Base-by-base conservation (phyloP, 2,797 vertebrate genomes). In the Sylvilagus floridanus region DNA sequence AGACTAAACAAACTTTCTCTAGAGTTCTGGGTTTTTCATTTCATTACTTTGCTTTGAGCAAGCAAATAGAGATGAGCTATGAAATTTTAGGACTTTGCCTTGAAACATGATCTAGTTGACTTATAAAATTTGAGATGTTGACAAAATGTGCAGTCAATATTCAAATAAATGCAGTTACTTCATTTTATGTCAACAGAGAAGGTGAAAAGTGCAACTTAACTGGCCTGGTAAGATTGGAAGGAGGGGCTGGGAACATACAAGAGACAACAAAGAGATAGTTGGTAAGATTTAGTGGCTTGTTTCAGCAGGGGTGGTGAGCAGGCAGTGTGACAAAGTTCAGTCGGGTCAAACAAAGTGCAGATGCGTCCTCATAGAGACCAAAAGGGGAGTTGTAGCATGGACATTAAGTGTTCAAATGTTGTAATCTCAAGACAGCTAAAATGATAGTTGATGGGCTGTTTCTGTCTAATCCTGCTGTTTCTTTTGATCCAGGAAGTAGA, bases 331-430 rank as follows among this genome's bases (percentile, higher is more conserved):
- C 98, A 96, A 98, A 98, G 99, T 99, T 99, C 99, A 99, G 97
- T 95, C 97, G 97, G 99, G 99, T 99, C 99, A 99, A 97, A 96
- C 97, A 98, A 98, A 99, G 99, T 99, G 99, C 99, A 99, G 98
- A 97, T 96, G 98, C 96, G 96, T 98, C 97, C 95, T 98, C 97
- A 93, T 97, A 97, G 97, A 98, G 97, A 96, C 97, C 90, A 93
- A 96, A 95, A 88, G 94, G 97, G 95, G 62, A 96, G 77, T 92
- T 83, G 47, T 37, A 68, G 96, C 76, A 12, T 9, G 0, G 60
- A 84, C 88, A 96, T 96, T 82, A 88, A 98, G 96, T 66, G 97
- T 95, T 94, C 91, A 91, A 77, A 84, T 81, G 83, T 63, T 50
- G 22, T 26, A 77, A 52, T 86, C 90, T 92, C 28, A 16, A 96